Base-by-base conservation (phyloP, 2,888 invertebrate genomes). In the Drosophila helvetica region DNA sequence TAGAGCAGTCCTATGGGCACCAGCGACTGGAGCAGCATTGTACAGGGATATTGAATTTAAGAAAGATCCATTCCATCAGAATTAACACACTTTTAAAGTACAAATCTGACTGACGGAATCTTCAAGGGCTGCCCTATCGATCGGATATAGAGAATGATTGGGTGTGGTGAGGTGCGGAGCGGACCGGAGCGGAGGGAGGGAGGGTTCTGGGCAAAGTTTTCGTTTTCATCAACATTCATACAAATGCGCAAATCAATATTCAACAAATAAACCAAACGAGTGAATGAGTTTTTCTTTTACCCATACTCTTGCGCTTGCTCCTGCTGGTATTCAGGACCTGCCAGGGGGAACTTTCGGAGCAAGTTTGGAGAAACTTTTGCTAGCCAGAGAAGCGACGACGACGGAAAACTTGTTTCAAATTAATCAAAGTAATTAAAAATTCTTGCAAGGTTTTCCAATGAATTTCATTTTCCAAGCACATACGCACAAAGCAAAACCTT, bases 391-490 rank as follows among this genome's bases (percentile, higher is more conserved):
- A 48, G 46, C 33, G 33, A 33, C 33, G 45, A 25, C 8, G 8
- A 27, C 8, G 18, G 38, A 25, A 46, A 65, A 64, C 67, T 72
- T 71, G 69, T 74, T 78, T 75, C 75, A 88, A 86, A 80, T 85
- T 79, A 86, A 86, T 88, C 79, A 86, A 85, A 80, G 80, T 88
- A 82, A 88, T 86, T 86, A 86, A 82, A 88, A 81, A 84, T 86
- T 81, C 79, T 79, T 80, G 75, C 76, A 78, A 79, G 80, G 75
- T 79, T 78, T 81, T 77, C 65, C 78, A 80, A 79, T 84, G 78
- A 80, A 79, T 84, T 84, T 74, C 70, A 76, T 79, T 79, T 80
- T 61, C 75, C 71, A 73, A 72, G 63, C 75, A 77, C 56, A 63
- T 52, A 70, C 51, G 58, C 57, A 47, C 48, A 54, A 53, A 50